phyloP scores from a whole-genome alignment of 2,888 invertebrate genomes.

The Agrenia bidenticulata region DNA sequence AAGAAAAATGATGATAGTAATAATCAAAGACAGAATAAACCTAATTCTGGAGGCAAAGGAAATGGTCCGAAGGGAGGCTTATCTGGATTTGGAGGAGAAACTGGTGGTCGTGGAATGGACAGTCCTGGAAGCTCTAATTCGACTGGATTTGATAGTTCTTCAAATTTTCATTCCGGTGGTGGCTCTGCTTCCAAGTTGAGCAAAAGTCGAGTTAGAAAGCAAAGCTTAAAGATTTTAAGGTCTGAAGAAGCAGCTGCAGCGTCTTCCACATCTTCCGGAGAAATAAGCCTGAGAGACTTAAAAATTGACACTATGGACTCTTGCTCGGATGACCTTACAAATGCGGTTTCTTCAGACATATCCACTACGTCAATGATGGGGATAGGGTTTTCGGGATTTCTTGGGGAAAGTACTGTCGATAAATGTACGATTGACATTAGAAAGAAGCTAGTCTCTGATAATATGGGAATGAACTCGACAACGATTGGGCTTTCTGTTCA shows the following conservation, averaged over 20 bases:
- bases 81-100: slow-evolving; percentile 1
- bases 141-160: neutral
- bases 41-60: slow-evolving; percentile 38
- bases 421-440: neutral
- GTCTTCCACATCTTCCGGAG: slow-evolving; percentile 11
- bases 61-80: slow-evolving; percentile 31
- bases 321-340: neutral
- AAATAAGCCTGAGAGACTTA: neutral
- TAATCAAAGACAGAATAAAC: slow-evolving; percentile 32
- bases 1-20: slow-evolving; percentile 28
- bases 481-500: slow-evolving; percentile 16
- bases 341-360: neutral
- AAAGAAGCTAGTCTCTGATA: neutral
- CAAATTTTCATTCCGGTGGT: slow-evolving; percentile 8
- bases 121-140: slow-evolving; percentile 11
- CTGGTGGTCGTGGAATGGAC: neutral
- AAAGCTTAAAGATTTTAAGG: slow-evolving; percentile 30
- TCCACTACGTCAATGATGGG: too few relatives aligned
- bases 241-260: slow-evolving; percentile 22
- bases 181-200: slow-evolving; percentile 3
- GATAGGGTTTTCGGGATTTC: neutral
- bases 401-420: neutral
- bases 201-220: slow-evolving; percentile 37
- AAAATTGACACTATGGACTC: neutral
- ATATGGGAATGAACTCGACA: neutral